A percentile compares a stretch with the other conserved stretches of the same genome.
phyloP scores from a whole-genome alignment of 2,113 vertebrate species.

The Burhinus bistriatus region DNA sequence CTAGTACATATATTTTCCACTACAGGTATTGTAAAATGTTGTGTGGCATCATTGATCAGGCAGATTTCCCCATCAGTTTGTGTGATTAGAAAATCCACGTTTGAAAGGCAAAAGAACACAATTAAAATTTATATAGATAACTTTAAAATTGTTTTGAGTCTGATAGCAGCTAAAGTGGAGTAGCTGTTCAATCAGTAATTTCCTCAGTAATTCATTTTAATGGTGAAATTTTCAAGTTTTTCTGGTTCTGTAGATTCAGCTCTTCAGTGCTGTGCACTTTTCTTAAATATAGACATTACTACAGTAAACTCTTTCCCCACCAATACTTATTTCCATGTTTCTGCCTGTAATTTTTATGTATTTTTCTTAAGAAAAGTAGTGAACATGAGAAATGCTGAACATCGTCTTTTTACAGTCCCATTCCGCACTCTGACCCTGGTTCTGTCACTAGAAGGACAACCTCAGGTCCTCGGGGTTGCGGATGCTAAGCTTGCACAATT shows the following conservation, averaged over 20 bases:
- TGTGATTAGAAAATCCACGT: background rate
- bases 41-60: background rate
- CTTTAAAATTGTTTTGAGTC: background rate
- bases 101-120: background rate
- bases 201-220: background rate
- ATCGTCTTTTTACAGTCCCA: background rate
- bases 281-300: background rate
- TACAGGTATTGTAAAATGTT: background rate
- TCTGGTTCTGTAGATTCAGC: background rate
- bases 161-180: background rate
- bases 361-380: background rate
- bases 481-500: background rate
- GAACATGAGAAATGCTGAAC: background rate
- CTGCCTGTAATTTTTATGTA: background rate
- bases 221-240: background rate
- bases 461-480: background rate
- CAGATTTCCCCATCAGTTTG: background rate
- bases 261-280: accelerated
- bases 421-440: background rate
- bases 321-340: background rate
- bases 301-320: background rate
- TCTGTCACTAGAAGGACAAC: background rate
- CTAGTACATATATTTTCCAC: background rate
- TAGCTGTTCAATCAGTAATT: background rate
- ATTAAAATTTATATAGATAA: background rate